These are phyloP conservation scores for Sialis fuliginosa DNA, from an alignment of 2,888 invertebrate genomes.

Conservation along the genomic window DNA sequence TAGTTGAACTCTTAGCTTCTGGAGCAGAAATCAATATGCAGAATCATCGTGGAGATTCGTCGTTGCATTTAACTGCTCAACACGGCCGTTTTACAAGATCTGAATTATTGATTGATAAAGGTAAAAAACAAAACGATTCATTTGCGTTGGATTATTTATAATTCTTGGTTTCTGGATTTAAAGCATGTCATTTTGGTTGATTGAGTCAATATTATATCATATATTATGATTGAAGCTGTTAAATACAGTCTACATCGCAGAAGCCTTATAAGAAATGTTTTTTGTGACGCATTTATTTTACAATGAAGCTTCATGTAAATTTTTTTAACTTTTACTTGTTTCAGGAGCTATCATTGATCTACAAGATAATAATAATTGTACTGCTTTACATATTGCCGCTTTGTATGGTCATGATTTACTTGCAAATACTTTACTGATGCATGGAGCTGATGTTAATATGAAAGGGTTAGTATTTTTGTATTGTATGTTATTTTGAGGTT, in stretches of 20 bases:
- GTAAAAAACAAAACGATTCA: slow-evolving; percentile 15
- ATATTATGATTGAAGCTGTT: too few relatives aligned
- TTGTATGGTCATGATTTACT: slow-evolving; percentile 37
- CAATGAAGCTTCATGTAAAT: too few relatives aligned
- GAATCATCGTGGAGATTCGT: slow-evolving; percentile 40
- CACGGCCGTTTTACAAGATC: slow-evolving; percentile 43
- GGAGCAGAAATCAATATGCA: slow-evolving; percentile 37
- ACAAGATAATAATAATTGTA: slow-evolving; percentile 37
- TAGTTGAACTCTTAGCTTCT: slow-evolving; percentile 26
- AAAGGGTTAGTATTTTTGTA: slow-evolving; percentile 18
- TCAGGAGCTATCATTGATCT: slow-evolving; percentile 33
- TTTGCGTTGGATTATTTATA: not conserved
- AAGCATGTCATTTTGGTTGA: too few relatives aligned
- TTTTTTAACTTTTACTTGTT: not conserved
- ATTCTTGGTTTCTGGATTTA: not conserved
- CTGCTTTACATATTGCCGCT: slow-evolving; percentile 44
- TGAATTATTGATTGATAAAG: slow-evolving; percentile 38
- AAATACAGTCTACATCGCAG: too few relatives aligned
- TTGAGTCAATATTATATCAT: too few relatives aligned
- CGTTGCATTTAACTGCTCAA: slow-evolving; percentile 47
- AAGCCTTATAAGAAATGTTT: too few relatives aligned
- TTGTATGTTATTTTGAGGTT: not conserved
- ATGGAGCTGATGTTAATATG: slow-evolving; percentile 29
- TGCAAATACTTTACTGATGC: slow-evolving; percentile 29
- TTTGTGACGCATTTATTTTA: too few relatives aligned